Conservation (phyloP, 2,797 vertebrate genomes). For the Neoniphon sammara region DNA sequence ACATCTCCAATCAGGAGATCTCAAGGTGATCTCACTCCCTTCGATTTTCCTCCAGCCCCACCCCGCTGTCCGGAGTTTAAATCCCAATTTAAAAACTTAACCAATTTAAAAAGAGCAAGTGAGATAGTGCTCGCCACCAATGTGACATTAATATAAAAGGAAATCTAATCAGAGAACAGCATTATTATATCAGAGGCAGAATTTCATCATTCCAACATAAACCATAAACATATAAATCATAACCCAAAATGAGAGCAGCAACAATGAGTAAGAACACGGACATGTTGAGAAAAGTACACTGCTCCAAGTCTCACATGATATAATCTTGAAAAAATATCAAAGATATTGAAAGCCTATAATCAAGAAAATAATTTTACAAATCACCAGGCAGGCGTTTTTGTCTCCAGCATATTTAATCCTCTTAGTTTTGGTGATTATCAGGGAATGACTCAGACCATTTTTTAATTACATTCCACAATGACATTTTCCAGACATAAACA, state of each 20-base stretch:
- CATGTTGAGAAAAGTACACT: neutral
- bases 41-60: conserved; percentile 31
- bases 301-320: conserved; percentile 10
- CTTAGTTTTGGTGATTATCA: conserved; percentile 54
- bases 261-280: neutral
- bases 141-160: conserved; percentile 34
- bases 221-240: neutral
- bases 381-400: conserved; percentile 32
- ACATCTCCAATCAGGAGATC: conserved; percentile 71
- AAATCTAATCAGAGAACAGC: conserved; percentile 20
- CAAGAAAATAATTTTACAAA: conserved; percentile 30
- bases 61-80: conserved; percentile 54
- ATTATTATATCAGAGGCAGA: neutral
- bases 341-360: conserved; percentile 11
- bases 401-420: conserved; percentile 47
- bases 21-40: conserved; percentile 76
- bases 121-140: conserved; percentile 32
- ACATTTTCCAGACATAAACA: conserved; percentile 55
- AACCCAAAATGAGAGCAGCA: too few species aligned
- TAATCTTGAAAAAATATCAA: conserved; percentile 15
- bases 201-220: conserved; percentile 4
- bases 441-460: conserved; percentile 35
- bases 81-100: conserved; percentile 45
- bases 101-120: conserved; percentile 31
- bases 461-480: conserved; percentile 53